A percentile compares a stretch with the other conserved stretches of the same genome.
Evolutionary conservation across 92 coral and sea anemone species (phyloP).

Genomic region (Pocillopora meandrina): DNA sequence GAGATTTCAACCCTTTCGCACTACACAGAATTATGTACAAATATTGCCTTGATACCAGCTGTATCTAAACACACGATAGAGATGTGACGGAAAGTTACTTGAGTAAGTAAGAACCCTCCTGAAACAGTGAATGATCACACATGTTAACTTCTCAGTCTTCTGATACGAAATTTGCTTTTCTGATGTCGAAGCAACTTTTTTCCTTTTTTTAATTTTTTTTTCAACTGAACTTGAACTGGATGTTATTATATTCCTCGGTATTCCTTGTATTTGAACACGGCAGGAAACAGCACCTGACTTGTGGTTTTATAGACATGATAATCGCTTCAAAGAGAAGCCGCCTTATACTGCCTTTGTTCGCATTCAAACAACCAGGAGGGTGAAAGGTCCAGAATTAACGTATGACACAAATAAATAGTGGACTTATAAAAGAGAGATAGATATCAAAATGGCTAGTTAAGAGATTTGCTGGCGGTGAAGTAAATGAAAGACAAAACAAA

Average conservation of each 20-base stretch:
- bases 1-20: background rate
- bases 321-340: constrained; percentile 23
- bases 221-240: background rate
- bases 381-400: background rate
- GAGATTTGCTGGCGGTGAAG: too few species aligned
- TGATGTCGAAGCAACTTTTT: background rate
- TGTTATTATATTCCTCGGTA: background rate
- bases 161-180: background rate
- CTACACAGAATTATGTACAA: background rate
- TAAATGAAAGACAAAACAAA: too few species aligned
- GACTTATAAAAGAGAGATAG: too few species aligned
- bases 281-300: background rate
- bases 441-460: too few species aligned
- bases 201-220: background rate
- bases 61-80: background rate
- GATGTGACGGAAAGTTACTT: background rate
- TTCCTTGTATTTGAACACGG: background rate
- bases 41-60: constrained; percentile 1
- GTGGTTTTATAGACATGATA: constrained; percentile 32
- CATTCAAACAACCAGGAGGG: background rate
- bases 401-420: background rate
- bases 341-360: constrained; percentile 10
- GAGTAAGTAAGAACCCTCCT: background rate
- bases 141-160: background rate
- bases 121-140: background rate